Evolutionary conservation across 2,113 vertebrate species (phyloP).

Genomic region (Tachuris rubrigastra): DNA sequence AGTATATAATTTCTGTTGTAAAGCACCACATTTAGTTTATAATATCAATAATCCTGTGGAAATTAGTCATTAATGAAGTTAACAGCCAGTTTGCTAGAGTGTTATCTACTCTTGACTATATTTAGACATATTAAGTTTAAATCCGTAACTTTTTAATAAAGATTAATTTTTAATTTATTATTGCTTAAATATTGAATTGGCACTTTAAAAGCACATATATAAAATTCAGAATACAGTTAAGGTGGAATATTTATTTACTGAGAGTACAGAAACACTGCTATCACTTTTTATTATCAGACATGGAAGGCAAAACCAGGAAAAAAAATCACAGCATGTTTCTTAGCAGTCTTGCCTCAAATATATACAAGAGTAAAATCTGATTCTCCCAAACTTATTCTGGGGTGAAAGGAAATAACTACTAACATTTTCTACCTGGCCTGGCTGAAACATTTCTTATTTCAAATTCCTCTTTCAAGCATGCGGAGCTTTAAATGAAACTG

Average conservation of each 20-base stretch:
- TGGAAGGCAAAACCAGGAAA: not conserved
- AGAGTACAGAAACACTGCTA: not conserved
- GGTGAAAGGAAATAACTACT: not conserved
- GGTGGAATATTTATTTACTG: not conserved
- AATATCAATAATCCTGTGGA: constrained; percentile 4
- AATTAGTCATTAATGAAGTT: constrained; percentile 40
- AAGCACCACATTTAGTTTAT: constrained; percentile 4
- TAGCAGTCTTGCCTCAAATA: not conserved
- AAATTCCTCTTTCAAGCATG: not conserved
- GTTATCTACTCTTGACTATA: constrained; percentile 20
- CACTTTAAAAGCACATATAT: constrained; percentile 24
- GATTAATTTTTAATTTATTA: not conserved
- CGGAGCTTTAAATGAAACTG: not conserved
- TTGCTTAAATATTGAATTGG: constrained; percentile 20
- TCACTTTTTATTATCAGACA: not conserved
- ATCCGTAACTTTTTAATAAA: constrained; percentile 9
- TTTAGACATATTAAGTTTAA: constrained; percentile 28
- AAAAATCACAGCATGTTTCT: not conserved
- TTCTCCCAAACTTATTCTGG: not conserved
- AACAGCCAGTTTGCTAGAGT: constrained; percentile 24
- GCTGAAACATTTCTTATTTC: not conserved
- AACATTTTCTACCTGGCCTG: not conserved
- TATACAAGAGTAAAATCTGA: not conserved
- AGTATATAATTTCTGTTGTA: not conserved
- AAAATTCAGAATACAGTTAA: constrained; percentile 10